Evolutionary conservation across 2,113 vertebrate genomes (phyloP), one percentile per base, ranked within the genome.

Genomic region (Perca schrenkii): DNA sequence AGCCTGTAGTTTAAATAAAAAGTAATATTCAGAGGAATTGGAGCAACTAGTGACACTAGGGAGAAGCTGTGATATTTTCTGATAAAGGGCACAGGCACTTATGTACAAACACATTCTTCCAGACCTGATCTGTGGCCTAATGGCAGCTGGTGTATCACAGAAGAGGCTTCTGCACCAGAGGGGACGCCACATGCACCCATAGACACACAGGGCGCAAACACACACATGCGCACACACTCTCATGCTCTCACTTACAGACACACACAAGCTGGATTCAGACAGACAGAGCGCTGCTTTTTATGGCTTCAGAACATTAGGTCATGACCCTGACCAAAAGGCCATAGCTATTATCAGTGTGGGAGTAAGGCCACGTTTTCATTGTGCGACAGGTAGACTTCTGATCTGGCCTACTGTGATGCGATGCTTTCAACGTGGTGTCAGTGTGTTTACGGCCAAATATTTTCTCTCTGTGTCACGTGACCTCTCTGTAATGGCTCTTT

Each of bases 221-320:
- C 58, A 28, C 74, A 31, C 40, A 53, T 57, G 16, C 72, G 19
- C 43, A 2, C 22, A 49, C 36, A 57, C 53, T 4, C 47, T 13
- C 71, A 47, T 57, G 11, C 53, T 15, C 75, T 15, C 74, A 54
- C 61, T 11, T 16, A 70, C 66, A 71, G 6, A 71, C 46, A 77
- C 54, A 71, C 74, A 77, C 63, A 58, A 4, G 61, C 80, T 62
- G 56, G 80, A 73, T 83, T 86, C 70, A 36, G 74, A 47, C 71
- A 69, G 84, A 81, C 76, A 70, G 78, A 86, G 80, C 78, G 87
- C 74, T 84, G 84, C 91, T 92, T 91, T 92, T 91, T 91, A 86
- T 88, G 91, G 90, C 82, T 88, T 80, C 78, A 80, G 90, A 91
- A 93, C 92, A 93, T 86, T 80, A 92, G 90, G 89, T 90, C 89